phyloP scores from a whole-genome alignment of 2,888 invertebrate species.

The Drosophila greeni region DNA sequence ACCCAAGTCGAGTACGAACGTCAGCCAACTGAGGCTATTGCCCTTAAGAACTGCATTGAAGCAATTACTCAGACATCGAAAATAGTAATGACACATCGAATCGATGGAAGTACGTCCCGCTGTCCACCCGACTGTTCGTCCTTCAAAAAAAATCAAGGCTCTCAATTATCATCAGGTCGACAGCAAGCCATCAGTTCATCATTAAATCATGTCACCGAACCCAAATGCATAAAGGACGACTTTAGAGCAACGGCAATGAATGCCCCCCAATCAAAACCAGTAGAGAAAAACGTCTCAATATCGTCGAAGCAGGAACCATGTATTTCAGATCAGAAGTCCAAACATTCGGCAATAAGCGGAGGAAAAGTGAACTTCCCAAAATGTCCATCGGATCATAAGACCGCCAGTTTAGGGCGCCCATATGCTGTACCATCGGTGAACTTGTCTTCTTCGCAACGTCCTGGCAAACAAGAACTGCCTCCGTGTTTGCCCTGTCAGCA shows the following conservation, averaged over 20 bases:
- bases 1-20: too few relatives aligned
- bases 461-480: not conserved
- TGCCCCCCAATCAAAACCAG: too few relatives aligned
- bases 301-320: not conserved
- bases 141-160: not conserved
- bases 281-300: not conserved
- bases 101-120: too few relatives aligned
- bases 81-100: not conserved
- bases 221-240: not conserved
- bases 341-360: accelerated
- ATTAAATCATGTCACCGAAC: not conserved
- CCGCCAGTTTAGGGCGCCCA: not conserved
- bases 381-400: not conserved
- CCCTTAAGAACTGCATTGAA: slow-evolving; percentile 1
- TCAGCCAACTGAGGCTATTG: not conserved
- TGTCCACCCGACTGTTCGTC: not conserved
- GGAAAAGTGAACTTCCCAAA: not conserved
- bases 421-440: not conserved
- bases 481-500: not conserved
- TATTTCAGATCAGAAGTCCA: not conserved
- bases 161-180: not conserved
- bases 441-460: not conserved
- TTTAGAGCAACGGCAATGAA: not conserved
- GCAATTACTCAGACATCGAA: slow-evolving; percentile 17
- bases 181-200: too few relatives aligned